Evolutionary conservation across 2,797 vertebrate genomes (phyloP).

Genomic region (Macrochelys suwanniensis): DNA sequence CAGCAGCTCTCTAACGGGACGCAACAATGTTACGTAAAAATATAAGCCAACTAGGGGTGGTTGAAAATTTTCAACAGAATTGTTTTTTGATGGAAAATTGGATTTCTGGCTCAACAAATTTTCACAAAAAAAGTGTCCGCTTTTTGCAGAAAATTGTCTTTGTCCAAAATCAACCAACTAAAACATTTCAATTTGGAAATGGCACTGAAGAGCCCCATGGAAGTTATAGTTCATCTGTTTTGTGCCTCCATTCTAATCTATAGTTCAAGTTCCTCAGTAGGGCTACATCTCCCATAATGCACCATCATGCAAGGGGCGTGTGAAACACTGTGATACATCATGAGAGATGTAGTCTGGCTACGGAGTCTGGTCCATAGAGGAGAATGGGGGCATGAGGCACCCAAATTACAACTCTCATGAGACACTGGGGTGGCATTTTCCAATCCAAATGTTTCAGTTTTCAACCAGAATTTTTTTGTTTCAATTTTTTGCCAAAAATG

Average conservation of each 20-base stretch:
- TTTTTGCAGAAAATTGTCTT: neutral
- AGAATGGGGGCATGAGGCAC: constrained; percentile 37
- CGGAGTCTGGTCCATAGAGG: constrained; percentile 45
- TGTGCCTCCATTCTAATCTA: neutral
- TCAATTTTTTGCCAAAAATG: neutral
- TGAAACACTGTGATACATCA: neutral
- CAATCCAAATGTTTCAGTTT: constrained; percentile 55
- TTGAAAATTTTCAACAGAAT: neutral
- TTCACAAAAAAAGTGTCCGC: neutral
- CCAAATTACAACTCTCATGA: constrained; percentile 64
- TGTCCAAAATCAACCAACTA: neutral
- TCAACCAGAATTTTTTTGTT: constrained; percentile 25
- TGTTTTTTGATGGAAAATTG: neutral
- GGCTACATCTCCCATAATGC: neutral
- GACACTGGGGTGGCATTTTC: constrained; percentile 37
- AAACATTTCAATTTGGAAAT: constrained; percentile 13
- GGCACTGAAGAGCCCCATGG: neutral
- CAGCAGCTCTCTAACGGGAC: neutral
- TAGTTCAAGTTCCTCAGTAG: constrained; percentile 34
- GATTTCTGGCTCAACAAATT: neutral
- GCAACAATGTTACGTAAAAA: neutral
- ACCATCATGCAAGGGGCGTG: neutral
- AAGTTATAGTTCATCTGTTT: neutral
- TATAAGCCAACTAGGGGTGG: neutral
- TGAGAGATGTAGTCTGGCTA: constrained; percentile 65